These are phyloP conservation scores for Cheilosia variabilis DNA, from an alignment of 2,888 invertebrate genomes.

Conservation along the genomic window DNA sequence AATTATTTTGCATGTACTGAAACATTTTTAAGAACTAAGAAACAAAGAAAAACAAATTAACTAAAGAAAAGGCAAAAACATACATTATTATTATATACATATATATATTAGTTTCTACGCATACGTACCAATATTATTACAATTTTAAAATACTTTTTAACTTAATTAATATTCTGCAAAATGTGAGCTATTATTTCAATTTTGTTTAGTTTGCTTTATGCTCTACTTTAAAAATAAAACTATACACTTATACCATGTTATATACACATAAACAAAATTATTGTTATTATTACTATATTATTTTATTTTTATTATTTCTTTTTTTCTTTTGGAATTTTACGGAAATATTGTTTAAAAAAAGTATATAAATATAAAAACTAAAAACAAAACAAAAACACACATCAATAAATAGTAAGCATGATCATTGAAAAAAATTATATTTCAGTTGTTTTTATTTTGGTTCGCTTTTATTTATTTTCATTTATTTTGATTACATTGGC, in stretches of 20 bases:
- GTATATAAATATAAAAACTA: conserved; percentile 24
- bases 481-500: not conserved
- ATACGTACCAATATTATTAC: conserved; percentile 42
- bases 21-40: conserved; percentile 60
- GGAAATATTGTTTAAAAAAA: conserved; percentile 63
- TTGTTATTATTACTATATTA: conserved; percentile 43
- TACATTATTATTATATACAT: conserved; percentile 8
- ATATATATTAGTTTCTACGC: conserved; percentile 43
- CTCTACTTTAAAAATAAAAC: conserved; percentile 53
- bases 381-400: conserved; percentile 50
- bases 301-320: conserved; percentile 33
- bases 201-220: conserved; percentile 62
- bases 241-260: conserved; percentile 21
- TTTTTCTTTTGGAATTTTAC: conserved; percentile 60
- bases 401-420: conserved; percentile 70
- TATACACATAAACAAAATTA: conserved; percentile 54
- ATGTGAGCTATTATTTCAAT: conserved; percentile 17
- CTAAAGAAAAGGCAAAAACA: conserved; percentile 41
- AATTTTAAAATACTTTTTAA: conserved; percentile 54
- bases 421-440: conserved; percentile 66
- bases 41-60: conserved; percentile 40
- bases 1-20: conserved; percentile 73
- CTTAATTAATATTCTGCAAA: conserved; percentile 54
- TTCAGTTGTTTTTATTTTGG: conserved; percentile 60
- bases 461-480: conserved; percentile 11